phyloP scores from a whole-genome alignment of 2,888 invertebrate genomes.

The Limnephilus auricula region DNA sequence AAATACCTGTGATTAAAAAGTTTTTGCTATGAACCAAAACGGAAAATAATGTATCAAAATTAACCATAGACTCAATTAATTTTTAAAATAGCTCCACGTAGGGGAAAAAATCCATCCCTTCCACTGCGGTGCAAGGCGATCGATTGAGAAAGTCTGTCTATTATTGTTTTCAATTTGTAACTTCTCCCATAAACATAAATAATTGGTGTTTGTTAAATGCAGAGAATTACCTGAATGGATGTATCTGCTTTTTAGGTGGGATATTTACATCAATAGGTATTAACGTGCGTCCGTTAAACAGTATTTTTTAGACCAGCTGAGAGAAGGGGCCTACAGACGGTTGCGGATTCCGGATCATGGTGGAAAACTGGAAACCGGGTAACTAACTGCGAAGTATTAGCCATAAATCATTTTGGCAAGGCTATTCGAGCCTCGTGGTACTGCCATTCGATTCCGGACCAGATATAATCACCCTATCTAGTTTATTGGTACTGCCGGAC shows the following conservation, averaged over 20 bases:
- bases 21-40: no score
- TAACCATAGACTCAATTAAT: no score
- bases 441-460: slow-evolving; percentile 66
- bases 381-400: slow-evolving; percentile 67
- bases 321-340: slow-evolving; percentile 17
- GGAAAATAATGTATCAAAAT: no score
- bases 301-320: neutral
- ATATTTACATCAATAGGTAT: neutral
- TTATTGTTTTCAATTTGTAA: no score
- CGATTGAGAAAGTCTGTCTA: no score
- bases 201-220: no score
- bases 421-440: slow-evolving; percentile 65
- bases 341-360: slow-evolving; percentile 41
- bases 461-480: slow-evolving; percentile 63
- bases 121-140: no score
- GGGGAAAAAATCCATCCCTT: no score
- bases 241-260: neutral
- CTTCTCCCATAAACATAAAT: no score
- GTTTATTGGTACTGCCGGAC: slow-evolving; percentile 42
- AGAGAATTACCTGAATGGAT: no score
- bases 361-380: slow-evolving; percentile 53
- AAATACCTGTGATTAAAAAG: no score
- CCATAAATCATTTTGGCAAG: slow-evolving; percentile 66
- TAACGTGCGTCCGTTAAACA: neutral
- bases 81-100: no score